Conservation (phyloP, 2,888 invertebrate genomes). For the Synergus umbraculus region DNA sequence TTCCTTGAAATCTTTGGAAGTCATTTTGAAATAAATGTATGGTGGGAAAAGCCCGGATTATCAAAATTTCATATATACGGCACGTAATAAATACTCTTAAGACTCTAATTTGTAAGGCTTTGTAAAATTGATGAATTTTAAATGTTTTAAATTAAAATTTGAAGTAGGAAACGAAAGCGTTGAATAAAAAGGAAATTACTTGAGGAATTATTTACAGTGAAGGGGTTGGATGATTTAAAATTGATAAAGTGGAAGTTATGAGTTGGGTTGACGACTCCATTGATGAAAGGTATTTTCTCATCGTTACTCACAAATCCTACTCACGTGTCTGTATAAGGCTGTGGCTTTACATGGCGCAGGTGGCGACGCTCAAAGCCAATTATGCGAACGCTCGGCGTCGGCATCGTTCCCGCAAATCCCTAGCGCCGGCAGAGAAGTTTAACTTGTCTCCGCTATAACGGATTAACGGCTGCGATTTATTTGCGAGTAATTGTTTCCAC, state of each 20-base stretch:
- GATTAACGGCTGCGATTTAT: slow-evolving; percentile 75
- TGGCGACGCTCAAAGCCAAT: slow-evolving; percentile 77
- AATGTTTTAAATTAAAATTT: too few species aligned
- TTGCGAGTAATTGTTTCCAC: slow-evolving; percentile 72
- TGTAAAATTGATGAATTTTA: too few species aligned
- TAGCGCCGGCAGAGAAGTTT: slow-evolving; percentile 65
- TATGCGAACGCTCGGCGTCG: slow-evolving; percentile 73
- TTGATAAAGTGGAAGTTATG: slow-evolving; percentile 5
- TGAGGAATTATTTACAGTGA: background rate
- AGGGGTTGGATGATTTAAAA: background rate
- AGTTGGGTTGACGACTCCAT: slow-evolving; percentile 15
- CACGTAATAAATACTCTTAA: too few species aligned
- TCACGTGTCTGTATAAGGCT: slow-evolving; percentile 56
- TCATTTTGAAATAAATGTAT: too few species aligned
- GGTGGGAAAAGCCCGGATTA: too few species aligned
- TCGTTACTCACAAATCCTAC: slow-evolving; percentile 28
- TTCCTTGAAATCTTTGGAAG: too few species aligned
- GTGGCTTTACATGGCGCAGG: slow-evolving; percentile 71
- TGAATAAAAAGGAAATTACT: background rate
- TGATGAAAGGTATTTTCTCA: slow-evolving; percentile 38
- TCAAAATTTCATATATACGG: too few species aligned
- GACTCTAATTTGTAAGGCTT: too few species aligned
- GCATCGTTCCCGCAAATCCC: slow-evolving; percentile 71
- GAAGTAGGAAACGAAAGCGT: too few species aligned
- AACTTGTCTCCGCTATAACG: slow-evolving; percentile 76